Percentiles rank a stretch among this genome's conserved stretches.
These are phyloP conservation scores for Paragorgia papillata DNA, from an alignment of 92 coral and sea anemone genomes.

Conservation along the genomic window DNA sequence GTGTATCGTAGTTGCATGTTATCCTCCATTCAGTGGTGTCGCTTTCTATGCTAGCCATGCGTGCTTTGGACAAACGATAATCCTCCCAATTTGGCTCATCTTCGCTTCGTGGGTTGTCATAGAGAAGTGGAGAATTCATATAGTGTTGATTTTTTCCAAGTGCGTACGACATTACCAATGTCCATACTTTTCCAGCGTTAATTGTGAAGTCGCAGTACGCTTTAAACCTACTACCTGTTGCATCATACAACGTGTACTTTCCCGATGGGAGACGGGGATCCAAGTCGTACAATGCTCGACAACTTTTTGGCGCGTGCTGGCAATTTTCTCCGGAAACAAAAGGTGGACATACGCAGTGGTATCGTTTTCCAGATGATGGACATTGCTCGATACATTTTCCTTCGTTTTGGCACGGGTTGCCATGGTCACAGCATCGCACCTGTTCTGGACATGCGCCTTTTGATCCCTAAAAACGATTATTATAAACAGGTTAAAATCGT, in stretches of 20 bases:
- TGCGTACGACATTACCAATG: constrained; percentile 14
- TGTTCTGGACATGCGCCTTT: background rate
- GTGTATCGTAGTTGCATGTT: constrained; percentile 7
- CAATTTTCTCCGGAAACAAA: background rate
- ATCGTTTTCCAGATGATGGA: background rate
- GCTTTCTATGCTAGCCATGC: background rate
- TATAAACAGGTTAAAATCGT: too few species aligned
- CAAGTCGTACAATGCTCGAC: constrained; percentile 1
- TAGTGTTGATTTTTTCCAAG: background rate
- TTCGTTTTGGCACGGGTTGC: constrained; percentile 7
- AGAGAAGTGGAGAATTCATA: background rate
- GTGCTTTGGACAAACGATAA: constrained; percentile 20
- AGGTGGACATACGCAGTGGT: constrained; percentile 3
- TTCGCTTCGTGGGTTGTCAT: background rate
- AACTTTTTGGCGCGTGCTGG: background rate
- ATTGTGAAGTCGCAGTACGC: constrained; percentile 15
- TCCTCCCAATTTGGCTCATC: constrained; percentile 3
- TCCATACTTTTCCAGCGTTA: constrained; percentile 21
- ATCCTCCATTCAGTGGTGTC: background rate
- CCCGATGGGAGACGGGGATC: background rate
- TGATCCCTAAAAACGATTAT: too few species aligned
- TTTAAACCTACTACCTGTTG: background rate
- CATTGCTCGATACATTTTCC: constrained; percentile 9
- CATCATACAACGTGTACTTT: constrained; percentile 11
- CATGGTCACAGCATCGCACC: background rate